Evolutionary conservation across 2,888 invertebrate genomes (phyloP), one percentile per base, ranked within the genome.

Genomic region (Merodon equestris): DNA sequence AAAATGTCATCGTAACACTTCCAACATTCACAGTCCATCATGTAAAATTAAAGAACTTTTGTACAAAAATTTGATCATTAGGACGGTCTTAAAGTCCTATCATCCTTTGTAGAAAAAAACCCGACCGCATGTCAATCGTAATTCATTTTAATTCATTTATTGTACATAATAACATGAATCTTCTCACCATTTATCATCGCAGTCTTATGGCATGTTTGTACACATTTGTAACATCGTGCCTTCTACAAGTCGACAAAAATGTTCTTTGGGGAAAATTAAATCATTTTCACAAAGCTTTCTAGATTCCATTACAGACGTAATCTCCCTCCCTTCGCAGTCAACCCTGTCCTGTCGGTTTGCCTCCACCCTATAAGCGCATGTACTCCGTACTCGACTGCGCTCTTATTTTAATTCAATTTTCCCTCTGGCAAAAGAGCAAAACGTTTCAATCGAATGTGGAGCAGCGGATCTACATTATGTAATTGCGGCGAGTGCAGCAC

Each of bases 401-500:
- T 79, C 79, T 79, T 74, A 79, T 79, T 79, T 79, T 79, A 79
- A 79, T 79, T 79, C 79, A 79, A 79, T 79, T 79, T 79, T 79
- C 54, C 79, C 74, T 79, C 79, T 64, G 70, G 79, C 68, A 79
- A 79, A 79, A 79, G 79, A 79, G 79, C 79, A 74, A 79, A 79
- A 79, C 70, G 79, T 74, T 79, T 74, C 68, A 79, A 79, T 79
- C 74, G 79, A 79, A 79, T 79, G 74, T 79, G 50, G 79, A 79
- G 79, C 79, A 79, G 34, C 79, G 74, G 79, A 79, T 79, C 74
- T 74, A 74, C 79, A 70, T 79, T 79, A 79, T 79, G 74, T 79
- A 79, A 79, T 74, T 79, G 74, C 64, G 79, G 79, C 79, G 74
- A 79, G 53, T 73, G 73, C 57, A 54, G 57, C 9, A 64, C 40